Evolutionary conservation across 2,797 vertebrate species (phyloP), one percentile per base, ranked within the genome.

Genomic region (Limnodromus scolopaceus): DNA sequence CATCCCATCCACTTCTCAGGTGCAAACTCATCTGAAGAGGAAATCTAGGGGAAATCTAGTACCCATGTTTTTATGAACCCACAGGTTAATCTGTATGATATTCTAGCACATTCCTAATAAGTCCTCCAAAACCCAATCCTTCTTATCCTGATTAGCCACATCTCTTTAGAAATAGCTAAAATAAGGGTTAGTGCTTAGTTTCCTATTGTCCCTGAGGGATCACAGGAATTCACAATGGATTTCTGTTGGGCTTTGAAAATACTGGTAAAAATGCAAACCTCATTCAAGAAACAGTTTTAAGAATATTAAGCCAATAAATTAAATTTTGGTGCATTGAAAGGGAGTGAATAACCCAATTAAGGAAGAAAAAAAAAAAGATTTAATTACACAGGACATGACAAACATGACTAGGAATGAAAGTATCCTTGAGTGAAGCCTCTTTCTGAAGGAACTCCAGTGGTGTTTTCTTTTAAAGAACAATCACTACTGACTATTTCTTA

Each of bases 221-320:
- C 16, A 53, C 5, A 53, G 25, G 13, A 78, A 84, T 49, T 55
- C 22, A 60, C 12, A 60, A 69, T 11, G 6, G 16, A 38, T 66
- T 83, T 48, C 3, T 75, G 55, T 16, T 5, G 8, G 38, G 27
- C 9, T 90, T 36, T 58, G 24, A 78, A 78, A 92, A 54, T 27
- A 49, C 5, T 24, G 15, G 20, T 38, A 41, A 91, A 70, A 84
- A 88, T 14, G 7, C 7, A 63, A 66, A 30, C 4, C 7, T 60
- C 6, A 36, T 41, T 48, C 38, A 72, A 70, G 25, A 82, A 84
- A 60, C 13, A 30, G 25, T 58, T 89, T 39, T 55, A 72, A 79
- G 64, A 88, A 23, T 49, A 81, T 88, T 89, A 92, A 95, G 76
- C 51, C 61, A 91, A 89, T 38, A 95, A 94, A 28, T 38, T 57